Base-by-base conservation (phyloP, 2,888 invertebrate genomes). In the Chorisops tibialis region DNA sequence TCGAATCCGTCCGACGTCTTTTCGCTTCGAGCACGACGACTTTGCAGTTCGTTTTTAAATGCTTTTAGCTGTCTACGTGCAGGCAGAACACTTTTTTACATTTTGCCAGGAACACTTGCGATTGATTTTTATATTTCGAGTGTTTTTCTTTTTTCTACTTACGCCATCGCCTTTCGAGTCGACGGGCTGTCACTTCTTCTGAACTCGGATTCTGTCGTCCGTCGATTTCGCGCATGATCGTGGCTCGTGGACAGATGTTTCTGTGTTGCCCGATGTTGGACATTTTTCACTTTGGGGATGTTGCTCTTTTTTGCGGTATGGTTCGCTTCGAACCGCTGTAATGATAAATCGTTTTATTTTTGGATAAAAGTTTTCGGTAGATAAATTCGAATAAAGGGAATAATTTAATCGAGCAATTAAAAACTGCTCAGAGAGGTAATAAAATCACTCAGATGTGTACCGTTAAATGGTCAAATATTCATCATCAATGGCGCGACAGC, bases 141-240 rank as follows among this genome's bases (percentile, higher is more conserved):
- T 24, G 54, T 24, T 41, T 19, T 24, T 14, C 18, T 43, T 56
- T 39, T 24, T 35, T 41, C n/a, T 16, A 35, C 56, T 56, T 56
- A 56, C 43, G 43, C 56, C 56, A 56, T 56, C 22, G 18, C 45
- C 56, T 16, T 22, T 45, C 56, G 18, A 43, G 54, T 41, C 16
- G 41, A 16, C 54, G 24, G 41, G n/a, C 56, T 56, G 56, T 56
- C 56, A 56, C 56, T 45, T 16, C 14, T 16, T 12, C 30, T 18
- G 12, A 56, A 35, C 30, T 16, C 14, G 45, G 35, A 56, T 5
- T 11, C 12, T n/a, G 16, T 12, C 3, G 4, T 45, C 56, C 43
- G 18, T 22, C 12, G 16, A 9, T 6, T 3, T 56, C 56, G 30
- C 18, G 3, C 1, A n/a, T 16, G 30, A 9, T 56, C 56, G 56